A percentile compares a stretch with the other conserved stretches of the same genome.
Conservation (phyloP, 2,888 invertebrate species). For the Agapostemon virescens region DNA sequence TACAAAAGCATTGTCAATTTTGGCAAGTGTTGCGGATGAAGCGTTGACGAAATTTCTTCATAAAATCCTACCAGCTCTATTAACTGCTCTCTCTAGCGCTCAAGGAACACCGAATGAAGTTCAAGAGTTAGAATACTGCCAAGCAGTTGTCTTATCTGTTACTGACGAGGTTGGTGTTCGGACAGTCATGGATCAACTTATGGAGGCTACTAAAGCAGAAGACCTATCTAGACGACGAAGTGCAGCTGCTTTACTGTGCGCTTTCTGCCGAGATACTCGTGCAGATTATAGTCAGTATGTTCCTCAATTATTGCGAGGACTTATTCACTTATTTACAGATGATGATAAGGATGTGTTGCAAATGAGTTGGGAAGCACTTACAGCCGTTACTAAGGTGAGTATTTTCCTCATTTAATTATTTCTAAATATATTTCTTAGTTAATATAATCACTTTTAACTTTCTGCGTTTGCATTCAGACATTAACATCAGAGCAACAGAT, state of each 20-base stretch:
- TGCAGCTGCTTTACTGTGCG: slow-evolving; percentile 92
- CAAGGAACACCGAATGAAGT: slow-evolving; percentile 85
- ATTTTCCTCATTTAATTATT: neutral
- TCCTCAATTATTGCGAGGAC: slow-evolving; percentile 92
- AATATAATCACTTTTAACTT: neutral
- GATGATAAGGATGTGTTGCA: slow-evolving; percentile 90
- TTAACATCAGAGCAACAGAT: slow-evolving; percentile 92
- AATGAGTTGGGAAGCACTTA: slow-evolving; percentile 95
- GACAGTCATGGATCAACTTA: slow-evolving; percentile 92
- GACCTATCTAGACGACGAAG: slow-evolving; percentile 87
- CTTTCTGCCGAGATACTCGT: slow-evolving; percentile 94
- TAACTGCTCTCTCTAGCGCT: slow-evolving; percentile 87
- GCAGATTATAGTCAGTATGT: slow-evolving; percentile 94
- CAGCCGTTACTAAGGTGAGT: slow-evolving; percentile 90
- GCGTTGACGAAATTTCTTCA: slow-evolving; percentile 94
- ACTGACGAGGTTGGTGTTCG: slow-evolving; percentile 93
- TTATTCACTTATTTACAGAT: slow-evolving; percentile 92
- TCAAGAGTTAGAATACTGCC: slow-evolving; percentile 93
- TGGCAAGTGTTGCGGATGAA: slow-evolving; percentile 97
- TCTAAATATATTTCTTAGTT: slow-evolving; percentile 3
- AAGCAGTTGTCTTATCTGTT: slow-evolving; percentile 95
- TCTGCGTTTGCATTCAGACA: slow-evolving; percentile 81
- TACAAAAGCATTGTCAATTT: slow-evolving; percentile 95
- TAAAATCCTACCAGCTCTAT: slow-evolving; percentile 95
- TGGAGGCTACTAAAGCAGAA: slow-evolving; percentile 87